A percentile compares a stretch with the other conserved stretches of the same genome.
phyloP scores from a whole-genome alignment of 2,797 vertebrate species.

The Silurus lanzhouensis region DNA sequence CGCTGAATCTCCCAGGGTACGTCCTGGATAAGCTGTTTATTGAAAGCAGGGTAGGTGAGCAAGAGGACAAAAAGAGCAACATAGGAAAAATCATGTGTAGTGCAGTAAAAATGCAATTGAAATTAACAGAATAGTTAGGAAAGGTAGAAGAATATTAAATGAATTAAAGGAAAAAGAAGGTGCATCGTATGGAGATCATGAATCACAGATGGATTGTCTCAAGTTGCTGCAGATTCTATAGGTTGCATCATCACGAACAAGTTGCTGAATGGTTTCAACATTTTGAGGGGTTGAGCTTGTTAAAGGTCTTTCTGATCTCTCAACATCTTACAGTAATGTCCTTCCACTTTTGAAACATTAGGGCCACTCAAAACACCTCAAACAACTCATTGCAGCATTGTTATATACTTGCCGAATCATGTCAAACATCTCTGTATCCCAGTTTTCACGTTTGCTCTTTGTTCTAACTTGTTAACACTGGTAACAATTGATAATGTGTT shows the following conservation, averaged over 20 bases:
- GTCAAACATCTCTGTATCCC: too few species aligned
- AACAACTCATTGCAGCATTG: too few species aligned
- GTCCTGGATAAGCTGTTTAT: constrained; percentile 93
- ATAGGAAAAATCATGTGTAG: constrained; percentile 40
- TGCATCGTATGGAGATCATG: background rate
- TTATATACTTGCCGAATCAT: too few species aligned
- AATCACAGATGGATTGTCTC: background rate
- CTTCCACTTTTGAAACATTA: too few species aligned
- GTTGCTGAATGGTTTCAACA: too few species aligned
- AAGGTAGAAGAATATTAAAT: constrained; percentile 32
- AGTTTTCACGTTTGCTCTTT: too few species aligned
- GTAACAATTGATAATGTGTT: too few species aligned
- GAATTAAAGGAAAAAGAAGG: constrained; percentile 8
- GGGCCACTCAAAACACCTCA: too few species aligned
- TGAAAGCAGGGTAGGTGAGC: constrained; percentile 59
- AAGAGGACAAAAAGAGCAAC: constrained; percentile 44
- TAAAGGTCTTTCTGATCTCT: too few species aligned
- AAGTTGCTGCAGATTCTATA: background rate
- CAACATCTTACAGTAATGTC: too few species aligned
- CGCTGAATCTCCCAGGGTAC: constrained; percentile 86
- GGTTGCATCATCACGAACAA: background rate
- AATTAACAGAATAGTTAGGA: constrained; percentile 56
- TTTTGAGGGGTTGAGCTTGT: too few species aligned
- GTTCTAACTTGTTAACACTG: too few species aligned
- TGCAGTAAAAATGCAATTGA: constrained; percentile 46